These are phyloP conservation scores for Acromyrmex echinatior DNA, from an alignment of 1,140 invertebrate genomes.

Conservation along the genomic window DNA sequence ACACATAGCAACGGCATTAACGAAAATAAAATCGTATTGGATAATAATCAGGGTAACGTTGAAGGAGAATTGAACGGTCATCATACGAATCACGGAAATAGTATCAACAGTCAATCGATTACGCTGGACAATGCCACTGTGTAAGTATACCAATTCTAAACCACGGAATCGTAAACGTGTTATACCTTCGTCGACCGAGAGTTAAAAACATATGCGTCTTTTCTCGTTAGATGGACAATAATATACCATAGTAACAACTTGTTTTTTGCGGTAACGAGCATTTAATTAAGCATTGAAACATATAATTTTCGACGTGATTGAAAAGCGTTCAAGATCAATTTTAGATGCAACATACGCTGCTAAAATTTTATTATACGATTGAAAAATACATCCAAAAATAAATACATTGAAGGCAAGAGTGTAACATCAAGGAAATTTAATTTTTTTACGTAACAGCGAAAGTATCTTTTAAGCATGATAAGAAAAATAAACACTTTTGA, in stretches of 20 bases:
- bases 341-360: constrained; percentile 21
- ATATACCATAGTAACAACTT: constrained; percentile 67
- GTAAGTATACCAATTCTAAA: constrained; percentile 83
- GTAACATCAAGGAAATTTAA: background rate
- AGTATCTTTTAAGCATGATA: constrained; percentile 27
- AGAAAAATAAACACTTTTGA: background rate
- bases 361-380: constrained; percentile 18
- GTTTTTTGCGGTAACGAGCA: constrained; percentile 5
- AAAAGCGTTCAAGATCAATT: constrained; percentile 23
- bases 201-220: constrained; percentile 64
- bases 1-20: constrained; percentile 85
- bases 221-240: constrained; percentile 72
- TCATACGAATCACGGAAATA: constrained; percentile 83
- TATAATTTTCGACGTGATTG: constrained; percentile 16
- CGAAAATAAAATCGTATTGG: constrained; percentile 82
- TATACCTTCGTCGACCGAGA: constrained; percentile 62
- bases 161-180: constrained; percentile 64
- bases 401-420: background rate
- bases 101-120: constrained; percentile 84
- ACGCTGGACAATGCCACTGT: constrained; percentile 86
- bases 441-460: constrained; percentile 5
- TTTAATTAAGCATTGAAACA: constrained; percentile 23
- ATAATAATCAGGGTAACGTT: constrained; percentile 84
- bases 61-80: constrained; percentile 85
- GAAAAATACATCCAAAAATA: constrained; percentile 2